Conservation (phyloP, 2,113 vertebrate species). For the Abramis brama region DNA sequence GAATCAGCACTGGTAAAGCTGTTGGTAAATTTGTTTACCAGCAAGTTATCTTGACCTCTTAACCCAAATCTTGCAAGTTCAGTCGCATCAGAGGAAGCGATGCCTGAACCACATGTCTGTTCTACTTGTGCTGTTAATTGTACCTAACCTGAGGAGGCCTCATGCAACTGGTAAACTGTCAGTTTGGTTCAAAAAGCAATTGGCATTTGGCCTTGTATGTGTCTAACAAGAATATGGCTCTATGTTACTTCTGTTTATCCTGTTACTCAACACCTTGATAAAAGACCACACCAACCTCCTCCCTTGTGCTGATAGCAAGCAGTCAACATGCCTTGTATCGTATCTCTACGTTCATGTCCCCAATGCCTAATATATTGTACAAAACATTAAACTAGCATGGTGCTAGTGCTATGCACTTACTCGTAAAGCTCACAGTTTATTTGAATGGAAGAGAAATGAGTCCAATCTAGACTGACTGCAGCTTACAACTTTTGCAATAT, state of each 20-base stretch:
- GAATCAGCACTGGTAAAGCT: neutral
- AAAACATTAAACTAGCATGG: neutral
- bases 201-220: neutral
- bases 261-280: neutral
- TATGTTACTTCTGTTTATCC: neutral
- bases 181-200: neutral
- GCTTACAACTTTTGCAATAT: neutral
- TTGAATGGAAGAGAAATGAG: no score
- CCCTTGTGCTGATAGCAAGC: neutral
- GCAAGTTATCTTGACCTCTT: neutral
- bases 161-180: neutral
- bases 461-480: neutral
- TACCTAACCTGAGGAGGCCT: neutral
- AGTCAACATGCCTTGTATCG: neutral
- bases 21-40: slow-evolving; percentile 1
- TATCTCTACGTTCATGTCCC: neutral
- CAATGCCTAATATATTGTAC: neutral
- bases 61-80: neutral
- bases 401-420: neutral
- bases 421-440: neutral
- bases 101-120: neutral
- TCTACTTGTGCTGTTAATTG: neutral
- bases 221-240: neutral
- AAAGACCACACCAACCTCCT: neutral
- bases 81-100: neutral